A percentile compares a stretch with the other conserved stretches of the same genome.
Conservation (phyloP, 2,113 vertebrate genomes). For the Acrocephalus arundinaceus region DNA sequence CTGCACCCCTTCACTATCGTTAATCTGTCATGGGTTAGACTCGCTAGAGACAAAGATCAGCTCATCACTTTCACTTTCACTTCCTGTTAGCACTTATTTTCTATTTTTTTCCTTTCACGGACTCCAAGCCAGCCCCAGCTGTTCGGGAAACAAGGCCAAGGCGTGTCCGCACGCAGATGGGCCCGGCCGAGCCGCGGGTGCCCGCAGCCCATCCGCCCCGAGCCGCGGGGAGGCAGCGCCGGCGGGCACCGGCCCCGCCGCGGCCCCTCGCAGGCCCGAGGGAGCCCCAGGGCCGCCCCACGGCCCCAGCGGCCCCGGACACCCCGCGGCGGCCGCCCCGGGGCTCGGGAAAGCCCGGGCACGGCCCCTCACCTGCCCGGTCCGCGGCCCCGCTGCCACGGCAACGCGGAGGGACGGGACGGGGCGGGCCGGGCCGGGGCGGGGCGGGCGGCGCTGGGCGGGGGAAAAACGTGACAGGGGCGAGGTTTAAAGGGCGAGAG, state of each 20-base stretch:
- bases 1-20: rapidly evolving
- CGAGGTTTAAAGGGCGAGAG: not conserved
- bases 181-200: rapidly evolving
- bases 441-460: not conserved
- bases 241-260: not conserved
- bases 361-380: not conserved
- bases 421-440: not conserved
- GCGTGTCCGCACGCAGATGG: rapidly evolving
- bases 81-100: rapidly evolving
- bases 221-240: not conserved
- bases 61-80: not conserved
- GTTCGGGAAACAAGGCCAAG: rapidly evolving
- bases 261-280: not conserved
- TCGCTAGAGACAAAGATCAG: not conserved
- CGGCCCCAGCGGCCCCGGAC: not conserved
- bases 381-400: not conserved
- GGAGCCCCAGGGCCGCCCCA: not conserved
- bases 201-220: not conserved
- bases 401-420: not conserved
- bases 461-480: not conserved
- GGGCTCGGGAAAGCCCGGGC: no score
- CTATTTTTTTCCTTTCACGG: rapidly evolving
- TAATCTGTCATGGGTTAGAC: no score
- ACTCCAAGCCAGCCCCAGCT: rapidly evolving
- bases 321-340: not conserved